These are phyloP conservation scores for Acrocephalus scirpaceus DNA, from an alignment of 2,797 vertebrate genomes.

Conservation along the genomic window DNA sequence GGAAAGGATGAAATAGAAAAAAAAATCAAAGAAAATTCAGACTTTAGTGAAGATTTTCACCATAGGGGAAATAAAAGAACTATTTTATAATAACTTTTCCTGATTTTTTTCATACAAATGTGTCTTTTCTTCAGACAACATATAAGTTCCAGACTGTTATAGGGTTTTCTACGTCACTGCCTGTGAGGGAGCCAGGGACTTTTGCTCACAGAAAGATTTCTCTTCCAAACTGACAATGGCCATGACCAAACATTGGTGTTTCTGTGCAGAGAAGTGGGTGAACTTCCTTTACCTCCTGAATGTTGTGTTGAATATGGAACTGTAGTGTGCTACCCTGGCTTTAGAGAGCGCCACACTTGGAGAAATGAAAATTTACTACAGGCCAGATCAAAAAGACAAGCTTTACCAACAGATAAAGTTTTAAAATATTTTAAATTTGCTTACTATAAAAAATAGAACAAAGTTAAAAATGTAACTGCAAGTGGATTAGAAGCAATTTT, in stretches of 20 bases:
- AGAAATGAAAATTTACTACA: background rate
- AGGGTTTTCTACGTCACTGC: background rate
- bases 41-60: background rate
- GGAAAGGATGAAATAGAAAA: background rate
- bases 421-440: background rate
- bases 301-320: background rate
- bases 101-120: background rate
- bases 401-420: background rate
- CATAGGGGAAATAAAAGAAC: background rate
- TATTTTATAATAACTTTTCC: background rate
- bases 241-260: background rate
- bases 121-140: background rate
- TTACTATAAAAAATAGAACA: background rate
- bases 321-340: background rate
- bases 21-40: conserved; percentile 15
- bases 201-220: background rate
- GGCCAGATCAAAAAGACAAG: background rate
- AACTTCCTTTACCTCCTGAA: background rate
- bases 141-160: background rate
- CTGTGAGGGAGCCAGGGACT: background rate
- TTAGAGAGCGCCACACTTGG: background rate
- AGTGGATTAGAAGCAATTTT: background rate
- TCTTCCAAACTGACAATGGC: background rate
- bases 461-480: background rate
- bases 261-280: background rate